Conservation (phyloP, 2,113 vertebrate genomes). For the Poecile atricapillus region DNA sequence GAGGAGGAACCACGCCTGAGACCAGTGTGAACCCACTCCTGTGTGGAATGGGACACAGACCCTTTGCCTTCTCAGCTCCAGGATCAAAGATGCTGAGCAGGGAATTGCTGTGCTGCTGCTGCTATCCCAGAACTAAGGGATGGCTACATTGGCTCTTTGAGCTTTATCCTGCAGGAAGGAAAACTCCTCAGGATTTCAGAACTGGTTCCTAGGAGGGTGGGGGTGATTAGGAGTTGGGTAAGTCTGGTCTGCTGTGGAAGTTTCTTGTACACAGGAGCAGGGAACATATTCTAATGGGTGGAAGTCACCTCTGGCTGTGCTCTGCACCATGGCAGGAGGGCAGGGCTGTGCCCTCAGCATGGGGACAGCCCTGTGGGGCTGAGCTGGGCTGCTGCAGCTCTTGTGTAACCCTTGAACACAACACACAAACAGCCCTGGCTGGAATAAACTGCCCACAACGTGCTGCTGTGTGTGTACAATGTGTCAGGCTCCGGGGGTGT, state of each 20-base stretch:
- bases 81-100: not conserved
- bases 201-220: not conserved
- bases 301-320: not conserved
- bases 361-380: not conserved
- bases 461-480: not conserved
- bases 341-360: not conserved
- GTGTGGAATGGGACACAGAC: not conserved
- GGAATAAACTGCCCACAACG: not conserved
- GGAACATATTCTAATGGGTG: rapidly evolving
- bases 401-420: not conserved
- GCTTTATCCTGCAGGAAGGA: not conserved
- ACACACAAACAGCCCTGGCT: not conserved
- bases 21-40: slow-evolving; percentile 43
- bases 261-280: not conserved
- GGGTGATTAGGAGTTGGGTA: not conserved
- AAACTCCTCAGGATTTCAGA: not conserved
- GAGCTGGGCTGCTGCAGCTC: not conserved
- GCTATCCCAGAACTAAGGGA: not conserved
- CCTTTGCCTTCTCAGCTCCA: not conserved
- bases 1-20: slow-evolving; percentile 71
- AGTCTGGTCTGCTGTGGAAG: not conserved
- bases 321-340: not conserved
- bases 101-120: not conserved
- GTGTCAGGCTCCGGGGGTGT: rapidly evolving
- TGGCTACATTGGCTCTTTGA: rapidly evolving